phyloP scores from a whole-genome alignment of 2,888 invertebrate genomes.

The Plutella xylostella region DNA sequence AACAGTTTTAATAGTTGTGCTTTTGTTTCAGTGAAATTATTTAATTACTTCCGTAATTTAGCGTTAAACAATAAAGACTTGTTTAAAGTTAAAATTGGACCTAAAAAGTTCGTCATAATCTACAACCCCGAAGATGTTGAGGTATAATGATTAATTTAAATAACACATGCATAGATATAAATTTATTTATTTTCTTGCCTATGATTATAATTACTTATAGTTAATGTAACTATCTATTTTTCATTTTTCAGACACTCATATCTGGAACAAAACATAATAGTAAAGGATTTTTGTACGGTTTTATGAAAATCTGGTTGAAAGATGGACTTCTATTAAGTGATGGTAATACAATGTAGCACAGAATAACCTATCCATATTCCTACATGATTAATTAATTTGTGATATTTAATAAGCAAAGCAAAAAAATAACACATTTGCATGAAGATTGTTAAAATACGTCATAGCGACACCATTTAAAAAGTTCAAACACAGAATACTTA shows the following conservation, averaged over 20 bases:
- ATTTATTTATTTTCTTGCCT: not conserved
- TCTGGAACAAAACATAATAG: conserved; percentile 55
- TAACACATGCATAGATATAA: not conserved
- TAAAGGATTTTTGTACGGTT: conserved; percentile 59
- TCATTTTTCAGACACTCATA: conserved; percentile 49
- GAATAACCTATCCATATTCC: too few species aligned
- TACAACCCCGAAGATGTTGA: conserved; percentile 61
- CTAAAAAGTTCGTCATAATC: conserved; percentile 29
- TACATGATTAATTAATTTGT: too few species aligned
- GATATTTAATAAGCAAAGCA: too few species aligned
- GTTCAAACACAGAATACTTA: too few species aligned
- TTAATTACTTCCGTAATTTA: conserved; percentile 25
- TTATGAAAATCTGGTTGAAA: conserved; percentile 61
- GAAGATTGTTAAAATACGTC: too few species aligned
- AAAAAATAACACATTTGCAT: too few species aligned
- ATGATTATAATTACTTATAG: not conserved
- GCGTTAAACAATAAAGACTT: conserved; percentile 22
- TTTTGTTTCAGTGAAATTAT: conserved; percentile 27
- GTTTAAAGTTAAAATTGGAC: conserved; percentile 24
- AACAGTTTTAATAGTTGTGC: conserved; percentile 19
- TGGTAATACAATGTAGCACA: conserved; percentile 33
- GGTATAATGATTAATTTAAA: conserved; percentile 25
- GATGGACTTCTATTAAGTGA: conserved; percentile 63
- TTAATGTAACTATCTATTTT: not conserved
- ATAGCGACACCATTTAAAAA: too few species aligned